Evolutionary conservation across 2,113 vertebrate genomes (phyloP), one percentile per base, ranked within the genome.

Genomic region (Bubo scandiacus): DNA sequence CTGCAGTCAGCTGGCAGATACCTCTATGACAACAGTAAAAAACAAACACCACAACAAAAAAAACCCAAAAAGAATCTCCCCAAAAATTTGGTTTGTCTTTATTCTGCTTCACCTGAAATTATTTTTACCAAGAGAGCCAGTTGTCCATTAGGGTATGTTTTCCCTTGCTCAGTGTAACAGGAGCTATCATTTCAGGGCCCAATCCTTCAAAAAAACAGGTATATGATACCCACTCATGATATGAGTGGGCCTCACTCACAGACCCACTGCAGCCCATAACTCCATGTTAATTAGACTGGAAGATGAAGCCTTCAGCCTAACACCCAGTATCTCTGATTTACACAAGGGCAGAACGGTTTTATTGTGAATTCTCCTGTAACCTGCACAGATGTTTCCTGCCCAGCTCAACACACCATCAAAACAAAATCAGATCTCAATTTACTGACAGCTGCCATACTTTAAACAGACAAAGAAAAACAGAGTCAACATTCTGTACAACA

Each of bases 1-100:
- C 92, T 92, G 84, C 83, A 95, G 74, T 90, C 91, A 74, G 91
- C 66, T 83, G 51, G 84, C 79, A 94, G 71, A 90, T 73, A 96
- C 82, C 59, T 87, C 90, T 91, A 59, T 71, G 72, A 94, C 79
- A 97, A 95, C 82, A 80, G 65, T 55, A 40, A 80, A 90, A 94
- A 68, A 51, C 40, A 49, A 40, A 13, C 40, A 42, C 40, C 40
- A 42, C 40, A 25, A 17, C 9, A 14, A 34, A 47, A 72, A 86
- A 61, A 27, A 15, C 6, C 42, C 49, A 21, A 8, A 57, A 43
- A 17, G 15, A 45, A 42, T 42, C 40, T 42, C 43, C 45, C 57
- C 27, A 47, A 58, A 57, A 19, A 89, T 84, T 81, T 61, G 54
- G n/a, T 85, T 90, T 67, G 89, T 77, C 78, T 95, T 95, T 67